phyloP scores from a whole-genome alignment of 2,113 vertebrate species.

The Colossoma macropomum region DNA sequence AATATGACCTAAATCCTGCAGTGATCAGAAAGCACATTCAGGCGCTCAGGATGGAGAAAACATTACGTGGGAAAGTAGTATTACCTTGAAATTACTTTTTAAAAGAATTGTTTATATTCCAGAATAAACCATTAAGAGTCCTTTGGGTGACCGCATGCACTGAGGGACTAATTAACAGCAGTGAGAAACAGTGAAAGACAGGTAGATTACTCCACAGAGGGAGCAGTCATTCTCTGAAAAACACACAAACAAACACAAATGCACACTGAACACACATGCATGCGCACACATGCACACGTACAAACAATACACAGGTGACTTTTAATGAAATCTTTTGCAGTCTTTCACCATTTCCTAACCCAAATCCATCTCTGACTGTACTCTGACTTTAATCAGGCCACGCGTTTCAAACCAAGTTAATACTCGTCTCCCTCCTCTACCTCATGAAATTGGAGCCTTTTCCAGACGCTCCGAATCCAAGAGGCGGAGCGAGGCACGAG shows the following conservation, averaged over 20 bases:
- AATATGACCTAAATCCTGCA: neutral
- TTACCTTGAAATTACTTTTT: neutral
- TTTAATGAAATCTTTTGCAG: neutral
- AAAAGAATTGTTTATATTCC: slow-evolving; percentile 2
- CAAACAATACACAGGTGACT: neutral
- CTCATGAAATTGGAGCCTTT: neutral
- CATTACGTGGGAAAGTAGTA: neutral
- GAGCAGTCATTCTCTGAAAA: neutral
- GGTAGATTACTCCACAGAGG: slow-evolving; percentile 21
- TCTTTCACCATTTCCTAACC: neutral
- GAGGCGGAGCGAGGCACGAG: neutral
- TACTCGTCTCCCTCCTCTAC: neutral
- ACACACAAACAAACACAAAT: neutral
- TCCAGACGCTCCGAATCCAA: neutral
- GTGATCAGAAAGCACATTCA: too few relatives aligned
- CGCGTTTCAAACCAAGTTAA: neutral
- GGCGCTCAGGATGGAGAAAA: neutral
- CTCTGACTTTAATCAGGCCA: neutral
- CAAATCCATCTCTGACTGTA: neutral
- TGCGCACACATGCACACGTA: neutral
- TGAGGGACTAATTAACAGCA: slow-evolving; percentile 45
- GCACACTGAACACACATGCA: neutral
- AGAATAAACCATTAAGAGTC: slow-evolving; percentile 3
- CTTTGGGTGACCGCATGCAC: neutral
- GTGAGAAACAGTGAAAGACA: slow-evolving; percentile 22